Evolutionary conservation across 2,888 invertebrate species (phyloP).

Genomic region (Eudemis profundana): DNA sequence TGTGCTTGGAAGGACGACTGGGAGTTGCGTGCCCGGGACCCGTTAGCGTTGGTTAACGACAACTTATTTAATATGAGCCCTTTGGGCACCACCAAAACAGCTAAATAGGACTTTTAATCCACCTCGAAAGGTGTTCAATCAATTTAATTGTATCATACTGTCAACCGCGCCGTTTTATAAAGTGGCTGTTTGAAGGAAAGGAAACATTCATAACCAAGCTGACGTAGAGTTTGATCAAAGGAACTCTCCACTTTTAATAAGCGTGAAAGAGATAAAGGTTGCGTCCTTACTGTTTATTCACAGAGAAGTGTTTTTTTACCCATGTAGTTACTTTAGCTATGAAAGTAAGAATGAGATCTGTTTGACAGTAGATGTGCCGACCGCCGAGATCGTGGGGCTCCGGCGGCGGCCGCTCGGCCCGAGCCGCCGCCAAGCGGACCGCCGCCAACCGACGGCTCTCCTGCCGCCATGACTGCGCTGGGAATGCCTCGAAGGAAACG

Average conservation of each 20-base stretch:
- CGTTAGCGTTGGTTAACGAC: conserved; percentile 26
- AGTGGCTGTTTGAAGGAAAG: no score
- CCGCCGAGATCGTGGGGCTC: conserved; percentile 86
- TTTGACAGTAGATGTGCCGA: no score
- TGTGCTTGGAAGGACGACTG: conserved; percentile 48
- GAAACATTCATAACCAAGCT: no score
- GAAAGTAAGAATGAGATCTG: no score
- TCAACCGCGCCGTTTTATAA: background rate
- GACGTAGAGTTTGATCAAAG: no score
- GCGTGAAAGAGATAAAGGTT: no score
- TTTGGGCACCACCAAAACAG: background rate
- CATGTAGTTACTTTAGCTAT: no score
- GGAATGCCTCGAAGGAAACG: no score
- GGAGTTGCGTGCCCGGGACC: conserved; percentile 31
- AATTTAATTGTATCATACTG: background rate
- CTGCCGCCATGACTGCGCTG: conserved; percentile 95
- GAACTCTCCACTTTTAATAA: no score
- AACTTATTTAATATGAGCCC: conserved; percentile 22
- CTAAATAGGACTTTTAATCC: background rate
- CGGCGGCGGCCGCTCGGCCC: conserved; percentile 89
- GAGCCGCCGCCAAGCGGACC: conserved; percentile 89
- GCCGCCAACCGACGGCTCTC: conserved; percentile 94
- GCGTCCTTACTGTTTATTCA: no score
- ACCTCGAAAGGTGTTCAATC: background rate
- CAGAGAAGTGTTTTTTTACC: no score